Percentiles rank a stretch among this genome's conserved stretches.
Conservation (phyloP, 2,888 invertebrate genomes). For the Hypselothyrea guttata region DNA sequence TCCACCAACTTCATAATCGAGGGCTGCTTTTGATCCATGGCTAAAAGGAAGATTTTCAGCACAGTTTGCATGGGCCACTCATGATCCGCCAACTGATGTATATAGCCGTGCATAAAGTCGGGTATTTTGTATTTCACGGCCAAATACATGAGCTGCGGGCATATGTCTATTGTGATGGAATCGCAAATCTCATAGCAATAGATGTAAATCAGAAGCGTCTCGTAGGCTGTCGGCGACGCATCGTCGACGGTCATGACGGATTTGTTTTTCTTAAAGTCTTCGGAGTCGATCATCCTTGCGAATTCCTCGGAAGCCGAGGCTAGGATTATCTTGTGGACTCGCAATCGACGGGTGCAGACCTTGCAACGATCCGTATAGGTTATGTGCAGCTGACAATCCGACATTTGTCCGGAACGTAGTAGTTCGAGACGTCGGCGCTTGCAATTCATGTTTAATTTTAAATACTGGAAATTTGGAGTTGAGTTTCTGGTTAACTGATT, state of each 20-base stretch:
- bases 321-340: slow-evolving; percentile 51
- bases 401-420: slow-evolving; percentile 42
- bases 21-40: slow-evolving; percentile 40
- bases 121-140: slow-evolving; percentile 50
- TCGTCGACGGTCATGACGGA: slow-evolving; percentile 40
- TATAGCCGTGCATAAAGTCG: slow-evolving; percentile 52
- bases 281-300: slow-evolving; percentile 38
- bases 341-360: slow-evolving; percentile 36
- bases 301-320: slow-evolving; percentile 59
- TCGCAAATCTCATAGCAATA: slow-evolving; percentile 61
- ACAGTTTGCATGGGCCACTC: slow-evolving; percentile 49
- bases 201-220: slow-evolving; percentile 52
- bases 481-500: slow-evolving; percentile 3
- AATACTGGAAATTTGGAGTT: slow-evolving; percentile 15
- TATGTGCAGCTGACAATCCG: slow-evolving; percentile 57
- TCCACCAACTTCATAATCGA: slow-evolving; percentile 39
- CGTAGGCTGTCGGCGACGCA: slow-evolving; percentile 55
- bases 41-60: slow-evolving; percentile 54
- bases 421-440: slow-evolving; percentile 60
- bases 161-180: slow-evolving; percentile 40
- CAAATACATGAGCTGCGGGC: slow-evolving; percentile 45
- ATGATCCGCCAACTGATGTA: slow-evolving; percentile 39
- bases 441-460: slow-evolving; percentile 41
- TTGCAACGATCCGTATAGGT: slow-evolving; percentile 13
- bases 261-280: slow-evolving; percentile 26